A percentile compares a stretch with the other conserved stretches of the same genome.
Conservation (phyloP, 2,888 invertebrate genomes). For the Himalopsyche kuldschensis region DNA sequence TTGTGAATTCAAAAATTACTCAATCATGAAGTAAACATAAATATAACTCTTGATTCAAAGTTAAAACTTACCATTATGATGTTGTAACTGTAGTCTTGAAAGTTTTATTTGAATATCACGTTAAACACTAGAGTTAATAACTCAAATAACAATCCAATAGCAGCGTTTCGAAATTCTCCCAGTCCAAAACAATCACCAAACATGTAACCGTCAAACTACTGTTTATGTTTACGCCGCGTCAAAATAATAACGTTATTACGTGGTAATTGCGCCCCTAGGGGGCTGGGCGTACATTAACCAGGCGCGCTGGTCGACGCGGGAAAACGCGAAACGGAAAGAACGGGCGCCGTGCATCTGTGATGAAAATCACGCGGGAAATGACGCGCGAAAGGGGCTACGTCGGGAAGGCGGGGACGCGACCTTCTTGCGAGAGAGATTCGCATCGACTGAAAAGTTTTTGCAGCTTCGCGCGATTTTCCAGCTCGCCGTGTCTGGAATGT, state of each 20-base stretch:
- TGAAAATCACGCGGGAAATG: background rate
- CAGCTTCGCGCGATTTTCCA: conserved; percentile 13
- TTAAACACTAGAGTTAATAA: no score
- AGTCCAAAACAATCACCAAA: background rate
- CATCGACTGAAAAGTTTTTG: conserved; percentile 17
- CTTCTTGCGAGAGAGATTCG: conserved; percentile 10
- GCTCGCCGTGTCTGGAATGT: conserved; percentile 2
- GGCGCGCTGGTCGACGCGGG: background rate
- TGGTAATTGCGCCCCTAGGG: background rate
- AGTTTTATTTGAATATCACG: no score
- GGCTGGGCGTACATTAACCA: background rate
- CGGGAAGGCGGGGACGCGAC: conserved; percentile 5
- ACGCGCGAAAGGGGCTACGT: background rate
- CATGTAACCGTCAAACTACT: background rate
- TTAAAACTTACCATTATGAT: no score
- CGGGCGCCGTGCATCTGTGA: background rate
- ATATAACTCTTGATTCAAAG: no score
- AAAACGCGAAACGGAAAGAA: background rate
- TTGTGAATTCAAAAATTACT: no score
- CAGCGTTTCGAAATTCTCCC: background rate
- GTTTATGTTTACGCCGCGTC: background rate
- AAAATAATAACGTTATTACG: background rate
- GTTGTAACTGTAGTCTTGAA: no score
- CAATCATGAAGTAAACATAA: no score
- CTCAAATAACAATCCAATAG: no score